phyloP scores from a whole-genome alignment of 2,113 vertebrate genomes.

The Paradisaea rubra region DNA sequence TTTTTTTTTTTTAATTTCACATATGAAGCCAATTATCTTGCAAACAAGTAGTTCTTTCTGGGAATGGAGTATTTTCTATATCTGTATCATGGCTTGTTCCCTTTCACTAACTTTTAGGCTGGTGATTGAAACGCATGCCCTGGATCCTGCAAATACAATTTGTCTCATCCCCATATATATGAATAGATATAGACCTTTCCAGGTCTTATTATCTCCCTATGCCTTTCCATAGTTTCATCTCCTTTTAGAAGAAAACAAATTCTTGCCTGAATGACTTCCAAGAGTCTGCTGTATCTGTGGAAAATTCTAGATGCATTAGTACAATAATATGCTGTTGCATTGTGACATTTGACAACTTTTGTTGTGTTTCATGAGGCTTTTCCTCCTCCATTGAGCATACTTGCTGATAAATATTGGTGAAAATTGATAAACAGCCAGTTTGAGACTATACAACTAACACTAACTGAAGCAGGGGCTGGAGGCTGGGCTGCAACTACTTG shows the following conservation, averaged over 20 bases:
- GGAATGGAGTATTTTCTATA: not conserved
- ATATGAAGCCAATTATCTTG: not conserved
- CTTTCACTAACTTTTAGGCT: not conserved
- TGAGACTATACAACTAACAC: not conserved
- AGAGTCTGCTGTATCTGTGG: not conserved
- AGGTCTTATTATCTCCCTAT: not conserved
- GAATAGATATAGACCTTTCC: not conserved
- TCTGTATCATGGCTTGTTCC: not conserved
- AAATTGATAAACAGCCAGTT: not conserved
- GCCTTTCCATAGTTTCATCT: not conserved
- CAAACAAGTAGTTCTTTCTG: not conserved
- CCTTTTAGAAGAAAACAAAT: not conserved
- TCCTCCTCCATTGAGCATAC: not conserved
- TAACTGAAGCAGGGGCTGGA: not conserved
- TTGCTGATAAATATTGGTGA: not conserved
- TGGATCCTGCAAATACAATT: not conserved
- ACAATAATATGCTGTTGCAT: not conserved
- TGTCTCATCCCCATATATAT: not conserved
- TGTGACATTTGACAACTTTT: not conserved
- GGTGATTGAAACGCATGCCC: accelerated
- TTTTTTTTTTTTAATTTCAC: not conserved
- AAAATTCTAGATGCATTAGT: not conserved
- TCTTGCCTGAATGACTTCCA: not conserved
- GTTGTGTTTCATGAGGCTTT: not conserved
- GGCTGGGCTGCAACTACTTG: not conserved